Evolutionary conservation across 2,797 vertebrate species (phyloP).

Genomic region (Xiphophorus birchmanni): DNA sequence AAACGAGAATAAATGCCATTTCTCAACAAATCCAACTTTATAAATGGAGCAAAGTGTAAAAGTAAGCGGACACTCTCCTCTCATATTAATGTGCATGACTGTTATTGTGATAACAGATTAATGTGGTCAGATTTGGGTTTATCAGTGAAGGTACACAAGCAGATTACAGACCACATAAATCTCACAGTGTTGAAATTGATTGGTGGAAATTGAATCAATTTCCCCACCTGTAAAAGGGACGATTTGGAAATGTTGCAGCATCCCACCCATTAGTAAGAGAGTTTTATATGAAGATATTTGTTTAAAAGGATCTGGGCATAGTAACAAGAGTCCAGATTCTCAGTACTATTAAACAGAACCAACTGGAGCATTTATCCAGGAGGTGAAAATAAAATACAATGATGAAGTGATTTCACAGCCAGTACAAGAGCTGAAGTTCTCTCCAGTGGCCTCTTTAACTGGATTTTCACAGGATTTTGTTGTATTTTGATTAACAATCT

Average conservation of each 20-base stretch:
- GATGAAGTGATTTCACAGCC: conserved; percentile 23
- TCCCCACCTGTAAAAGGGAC: background rate
- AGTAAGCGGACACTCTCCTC: background rate
- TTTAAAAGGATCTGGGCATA: background rate
- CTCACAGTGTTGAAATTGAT: background rate
- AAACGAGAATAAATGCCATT: background rate
- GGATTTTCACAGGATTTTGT: conserved; percentile 51
- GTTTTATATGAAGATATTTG: background rate
- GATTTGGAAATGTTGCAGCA: background rate
- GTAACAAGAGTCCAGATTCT: background rate
- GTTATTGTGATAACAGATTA: background rate
- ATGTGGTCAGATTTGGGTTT: conserved; percentile 10
- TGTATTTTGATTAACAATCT: conserved; percentile 68
- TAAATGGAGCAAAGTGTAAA: background rate
- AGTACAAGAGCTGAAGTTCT: conserved; percentile 38
- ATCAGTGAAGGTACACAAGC: background rate
- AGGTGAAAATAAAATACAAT: conserved; percentile 19
- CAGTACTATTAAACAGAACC: background rate
- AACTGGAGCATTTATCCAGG: conserved; percentile 17
- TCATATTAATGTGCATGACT: background rate
- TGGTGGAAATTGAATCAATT: background rate
- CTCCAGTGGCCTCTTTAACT: conserved; percentile 48
- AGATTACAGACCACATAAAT: conserved; percentile 2
- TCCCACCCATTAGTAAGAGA: background rate
- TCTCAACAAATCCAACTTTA: conserved; percentile 1